Evolutionary conservation across 2,888 invertebrate genomes (phyloP).

Genomic region (Fragum whitleyi): DNA sequence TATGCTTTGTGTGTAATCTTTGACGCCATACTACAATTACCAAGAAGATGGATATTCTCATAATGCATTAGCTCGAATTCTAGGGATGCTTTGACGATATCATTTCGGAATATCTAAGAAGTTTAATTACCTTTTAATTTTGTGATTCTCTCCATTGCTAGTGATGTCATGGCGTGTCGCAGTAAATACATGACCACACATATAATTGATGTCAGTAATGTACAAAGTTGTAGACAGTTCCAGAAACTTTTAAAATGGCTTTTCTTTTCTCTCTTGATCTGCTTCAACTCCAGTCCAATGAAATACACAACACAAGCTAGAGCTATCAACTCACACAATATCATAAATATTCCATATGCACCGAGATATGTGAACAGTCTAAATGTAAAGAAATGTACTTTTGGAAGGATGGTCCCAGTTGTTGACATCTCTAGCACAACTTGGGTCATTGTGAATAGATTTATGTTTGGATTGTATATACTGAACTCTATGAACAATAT

Average conservation of each 20-base stretch:
- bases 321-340: conserved; percentile 68
- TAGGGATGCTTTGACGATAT: too few species aligned
- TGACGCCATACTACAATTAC: too few species aligned
- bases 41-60: too few species aligned
- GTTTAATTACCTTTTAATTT: conserved; percentile 69
- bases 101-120: too few species aligned
- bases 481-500: conserved; percentile 75
- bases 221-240: conserved; percentile 72
- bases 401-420: conserved; percentile 60
- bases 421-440: conserved; percentile 73
- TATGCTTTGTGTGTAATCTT: too few species aligned
- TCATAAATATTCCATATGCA: conserved; percentile 69
- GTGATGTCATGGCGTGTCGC: conserved; percentile 72
- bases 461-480: conserved; percentile 75
- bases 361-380: conserved; percentile 74
- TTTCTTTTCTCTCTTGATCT: conserved; percentile 55
- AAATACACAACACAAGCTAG: conserved; percentile 70
- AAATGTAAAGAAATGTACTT: conserved; percentile 67
- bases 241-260: conserved; percentile 71
- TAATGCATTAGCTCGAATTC: too few species aligned
- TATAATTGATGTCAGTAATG: conserved; percentile 65
- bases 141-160: conserved; percentile 65
- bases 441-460: conserved; percentile 72
- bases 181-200: conserved; percentile 72
- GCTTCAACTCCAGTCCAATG: conserved; percentile 63